These are phyloP conservation scores for Poeciliopsis occidentalis DNA, from an alignment of 2,113 vertebrate species.

Conservation along the genomic window DNA sequence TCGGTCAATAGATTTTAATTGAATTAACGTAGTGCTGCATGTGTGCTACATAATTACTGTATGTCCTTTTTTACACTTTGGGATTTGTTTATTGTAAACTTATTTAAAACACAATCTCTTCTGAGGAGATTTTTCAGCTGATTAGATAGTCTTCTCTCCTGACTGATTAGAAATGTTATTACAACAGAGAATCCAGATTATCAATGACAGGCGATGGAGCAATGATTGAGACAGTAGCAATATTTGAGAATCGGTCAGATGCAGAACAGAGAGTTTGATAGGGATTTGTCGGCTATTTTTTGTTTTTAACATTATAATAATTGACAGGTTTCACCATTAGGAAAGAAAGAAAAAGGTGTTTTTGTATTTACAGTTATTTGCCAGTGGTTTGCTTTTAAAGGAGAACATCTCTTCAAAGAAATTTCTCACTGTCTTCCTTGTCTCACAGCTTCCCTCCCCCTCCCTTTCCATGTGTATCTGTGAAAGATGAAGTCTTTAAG, in stretches of 20 bases:
- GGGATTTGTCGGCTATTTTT: constrained; percentile 29
- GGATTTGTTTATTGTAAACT: constrained; percentile 23
- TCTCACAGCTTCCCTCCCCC: not conserved
- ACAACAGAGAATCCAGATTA: constrained; percentile 33
- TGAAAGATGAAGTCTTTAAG: constrained; percentile 65
- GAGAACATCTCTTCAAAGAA: constrained; percentile 22
- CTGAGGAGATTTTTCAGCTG: constrained; percentile 34
- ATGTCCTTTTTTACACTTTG: not conserved
- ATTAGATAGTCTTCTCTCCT: constrained; percentile 47
- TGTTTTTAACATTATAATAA: constrained; percentile 39
- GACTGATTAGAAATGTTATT: constrained; percentile 57
- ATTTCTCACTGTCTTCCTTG: not conserved
- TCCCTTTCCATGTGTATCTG: constrained; percentile 42
- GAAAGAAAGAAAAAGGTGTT: not conserved
- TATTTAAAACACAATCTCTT: constrained; percentile 33
- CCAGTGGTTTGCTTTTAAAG: constrained; percentile 33
- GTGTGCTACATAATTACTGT: not conserved
- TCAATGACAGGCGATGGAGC: constrained; percentile 54
- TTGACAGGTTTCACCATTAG: constrained; percentile 12
- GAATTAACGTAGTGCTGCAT: not conserved
- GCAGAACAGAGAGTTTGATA: constrained; percentile 17
- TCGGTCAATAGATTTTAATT: not conserved
- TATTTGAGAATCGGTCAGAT: constrained; percentile 12
- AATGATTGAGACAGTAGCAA: constrained; percentile 43
- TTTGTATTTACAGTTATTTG: constrained; percentile 25